A percentile compares a stretch with the other conserved stretches of the same genome.
phyloP scores from a whole-genome alignment of 2,797 vertebrate species.

The Brachymystax lenok region DNA sequence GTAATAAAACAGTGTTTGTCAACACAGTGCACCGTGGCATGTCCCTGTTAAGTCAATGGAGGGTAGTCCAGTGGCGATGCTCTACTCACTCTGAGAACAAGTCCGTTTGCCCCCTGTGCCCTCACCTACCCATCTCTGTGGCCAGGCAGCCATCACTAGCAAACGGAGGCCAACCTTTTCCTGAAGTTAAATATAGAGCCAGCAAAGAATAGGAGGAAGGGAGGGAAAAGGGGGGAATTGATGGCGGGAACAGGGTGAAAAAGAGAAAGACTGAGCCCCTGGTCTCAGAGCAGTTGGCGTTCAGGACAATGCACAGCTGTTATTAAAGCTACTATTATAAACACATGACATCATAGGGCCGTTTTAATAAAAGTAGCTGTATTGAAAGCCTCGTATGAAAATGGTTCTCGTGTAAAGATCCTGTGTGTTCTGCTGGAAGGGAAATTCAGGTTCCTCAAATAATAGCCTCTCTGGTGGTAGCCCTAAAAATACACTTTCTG shows the following conservation, averaged over 20 bases:
- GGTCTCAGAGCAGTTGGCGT: constrained; percentile 47
- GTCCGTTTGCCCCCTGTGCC: not conserved
- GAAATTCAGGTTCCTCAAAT: constrained; percentile 56
- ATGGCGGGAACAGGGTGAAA: constrained; percentile 54
- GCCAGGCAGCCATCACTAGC: constrained; percentile 61
- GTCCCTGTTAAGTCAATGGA: not conserved
- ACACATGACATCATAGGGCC: constrained; percentile 54
- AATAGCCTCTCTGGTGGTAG: not conserved
- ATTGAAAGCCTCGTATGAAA: not conserved
- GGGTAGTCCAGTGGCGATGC: not conserved
- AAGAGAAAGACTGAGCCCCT: constrained; percentile 23
- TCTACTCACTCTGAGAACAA: too few relatives aligned
- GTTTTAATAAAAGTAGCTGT: constrained; percentile 39
- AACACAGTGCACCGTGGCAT: not conserved
- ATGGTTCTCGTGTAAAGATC: constrained; percentile 17
- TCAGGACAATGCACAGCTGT: constrained; percentile 59
- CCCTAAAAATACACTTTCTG: not conserved
- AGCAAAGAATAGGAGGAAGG: constrained; percentile 77
- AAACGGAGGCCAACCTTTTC: constrained; percentile 74
- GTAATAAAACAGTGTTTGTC: too few relatives aligned
- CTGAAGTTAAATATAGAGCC: constrained; percentile 73
- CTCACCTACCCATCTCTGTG: constrained; percentile 35
- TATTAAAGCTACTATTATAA: constrained; percentile 45
- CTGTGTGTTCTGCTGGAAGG: constrained; percentile 65
- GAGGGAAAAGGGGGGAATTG: constrained; percentile 66